Evolutionary conservation across 2,888 invertebrate genomes (phyloP).

Genomic region (Imbricaverruca yamaguchii): DNA sequence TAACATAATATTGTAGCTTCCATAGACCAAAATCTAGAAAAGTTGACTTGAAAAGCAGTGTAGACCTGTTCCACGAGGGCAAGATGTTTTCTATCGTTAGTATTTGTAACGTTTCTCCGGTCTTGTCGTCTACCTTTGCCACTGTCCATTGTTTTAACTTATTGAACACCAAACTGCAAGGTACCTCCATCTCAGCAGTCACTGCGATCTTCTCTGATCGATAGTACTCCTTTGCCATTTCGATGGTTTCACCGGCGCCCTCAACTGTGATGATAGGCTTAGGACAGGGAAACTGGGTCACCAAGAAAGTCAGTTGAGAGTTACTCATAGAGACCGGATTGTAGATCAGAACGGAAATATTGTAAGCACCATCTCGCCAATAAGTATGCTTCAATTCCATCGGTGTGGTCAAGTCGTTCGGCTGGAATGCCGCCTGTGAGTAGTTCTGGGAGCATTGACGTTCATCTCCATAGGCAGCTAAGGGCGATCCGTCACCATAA

Average conservation of each 20-base stretch:
- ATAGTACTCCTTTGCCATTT: neutral
- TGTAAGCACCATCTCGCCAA: neutral
- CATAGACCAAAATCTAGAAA: constrained; percentile 3
- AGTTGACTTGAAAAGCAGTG: neutral
- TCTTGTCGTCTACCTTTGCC: neutral
- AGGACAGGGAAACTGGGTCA: neutral
- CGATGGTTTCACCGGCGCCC: neutral
- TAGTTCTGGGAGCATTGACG: neutral
- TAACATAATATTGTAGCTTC: neutral
- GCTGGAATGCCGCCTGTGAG: neutral
- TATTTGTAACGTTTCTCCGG: neutral
- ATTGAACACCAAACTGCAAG: neutral
- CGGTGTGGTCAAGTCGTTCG: neutral
- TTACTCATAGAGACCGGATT: neutral
- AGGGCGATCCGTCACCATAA: constrained; percentile 4
- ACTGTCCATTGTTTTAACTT: neutral
- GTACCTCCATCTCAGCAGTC: neutral
- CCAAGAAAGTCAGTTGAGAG: neutral
- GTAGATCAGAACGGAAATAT: neutral
- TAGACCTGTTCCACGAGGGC: constrained; percentile 5
- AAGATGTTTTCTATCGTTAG: neutral
- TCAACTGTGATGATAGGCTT: neutral
- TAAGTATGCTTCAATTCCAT: constrained; percentile 3
- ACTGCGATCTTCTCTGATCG: neutral
- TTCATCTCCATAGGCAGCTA: constrained; percentile 12